Evolutionary conservation across 2,888 invertebrate species (phyloP).

Genomic region (Galerucella nymphaeae): DNA sequence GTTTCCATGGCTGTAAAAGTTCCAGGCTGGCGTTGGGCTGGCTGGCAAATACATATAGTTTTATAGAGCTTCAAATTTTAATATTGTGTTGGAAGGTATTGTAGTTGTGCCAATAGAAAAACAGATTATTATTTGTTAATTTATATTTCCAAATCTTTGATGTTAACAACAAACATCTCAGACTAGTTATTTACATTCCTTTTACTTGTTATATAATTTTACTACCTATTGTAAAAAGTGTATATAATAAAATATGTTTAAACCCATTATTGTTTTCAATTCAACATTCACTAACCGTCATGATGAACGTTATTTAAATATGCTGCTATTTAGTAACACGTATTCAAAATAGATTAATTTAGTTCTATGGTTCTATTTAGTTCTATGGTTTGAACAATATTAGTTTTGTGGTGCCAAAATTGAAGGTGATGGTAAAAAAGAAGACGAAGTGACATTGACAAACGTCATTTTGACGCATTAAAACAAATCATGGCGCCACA

Average conservation of each 20-base stretch:
- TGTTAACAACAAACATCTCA: neutral
- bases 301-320: neutral
- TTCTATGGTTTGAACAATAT: too few species aligned
- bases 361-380: too few species aligned
- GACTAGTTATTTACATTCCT: neutral
- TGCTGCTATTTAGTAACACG: neutral
- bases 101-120: neutral
- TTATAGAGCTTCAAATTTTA: neutral
- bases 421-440: too few species aligned
- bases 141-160: neutral
- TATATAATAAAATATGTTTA: neutral
- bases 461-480: too few species aligned
- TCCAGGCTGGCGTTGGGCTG: too few species aligned
- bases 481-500: constrained; percentile 66
- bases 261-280: neutral
- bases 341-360: too few species aligned
- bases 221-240: neutral
- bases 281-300: too few species aligned
- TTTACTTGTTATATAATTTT: neutral
- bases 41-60: neutral
- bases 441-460: too few species aligned
- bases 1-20: too few species aligned
- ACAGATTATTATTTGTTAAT: neutral
- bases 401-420: too few species aligned
- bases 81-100: neutral